Evolutionary conservation across 2,888 invertebrate genomes (phyloP).

Genomic region (Portevinia maculata): DNA sequence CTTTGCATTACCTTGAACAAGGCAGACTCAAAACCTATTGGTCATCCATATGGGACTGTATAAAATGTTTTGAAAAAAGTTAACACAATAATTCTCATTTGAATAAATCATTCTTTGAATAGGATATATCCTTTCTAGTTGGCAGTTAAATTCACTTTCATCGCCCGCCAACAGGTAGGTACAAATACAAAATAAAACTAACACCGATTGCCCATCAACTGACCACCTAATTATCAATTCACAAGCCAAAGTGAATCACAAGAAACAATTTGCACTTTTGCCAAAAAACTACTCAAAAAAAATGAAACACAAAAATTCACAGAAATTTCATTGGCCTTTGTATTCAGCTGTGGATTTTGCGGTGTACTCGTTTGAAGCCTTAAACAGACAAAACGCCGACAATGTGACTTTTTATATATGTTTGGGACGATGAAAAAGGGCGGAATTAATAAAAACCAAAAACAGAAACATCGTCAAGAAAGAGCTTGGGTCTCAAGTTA

Average conservation of each 20-base stretch:
- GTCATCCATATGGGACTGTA: too few species aligned
- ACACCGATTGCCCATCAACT: constrained; percentile 1
- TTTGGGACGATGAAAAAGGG: constrained; percentile 61
- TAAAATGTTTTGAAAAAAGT: too few species aligned
- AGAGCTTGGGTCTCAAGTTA: constrained; percentile 56
- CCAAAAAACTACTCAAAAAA: constrained; percentile 56
- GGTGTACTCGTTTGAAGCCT: constrained; percentile 61
- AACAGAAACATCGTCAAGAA: constrained; percentile 60
- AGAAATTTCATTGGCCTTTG: constrained; percentile 58
- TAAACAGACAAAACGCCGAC: constrained; percentile 59
- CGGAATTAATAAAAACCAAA: constrained; percentile 68
- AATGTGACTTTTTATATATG: constrained; percentile 49
- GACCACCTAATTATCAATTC: constrained; percentile 56
- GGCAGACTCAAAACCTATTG: too few species aligned
- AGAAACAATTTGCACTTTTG: constrained; percentile 59
- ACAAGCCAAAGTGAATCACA: constrained; percentile 36
- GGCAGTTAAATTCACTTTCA: too few species aligned
- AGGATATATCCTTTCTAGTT: too few species aligned
- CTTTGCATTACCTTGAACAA: too few species aligned
- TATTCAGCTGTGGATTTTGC: constrained; percentile 60
- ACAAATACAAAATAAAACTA: too few species aligned
- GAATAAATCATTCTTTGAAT: too few species aligned
- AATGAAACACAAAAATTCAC: too few species aligned
- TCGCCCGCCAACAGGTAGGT: too few species aligned
- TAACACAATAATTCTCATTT: too few species aligned